Evolutionary conservation across 2,797 vertebrate genomes (phyloP).

Genomic region (Chelmon rostratus): DNA sequence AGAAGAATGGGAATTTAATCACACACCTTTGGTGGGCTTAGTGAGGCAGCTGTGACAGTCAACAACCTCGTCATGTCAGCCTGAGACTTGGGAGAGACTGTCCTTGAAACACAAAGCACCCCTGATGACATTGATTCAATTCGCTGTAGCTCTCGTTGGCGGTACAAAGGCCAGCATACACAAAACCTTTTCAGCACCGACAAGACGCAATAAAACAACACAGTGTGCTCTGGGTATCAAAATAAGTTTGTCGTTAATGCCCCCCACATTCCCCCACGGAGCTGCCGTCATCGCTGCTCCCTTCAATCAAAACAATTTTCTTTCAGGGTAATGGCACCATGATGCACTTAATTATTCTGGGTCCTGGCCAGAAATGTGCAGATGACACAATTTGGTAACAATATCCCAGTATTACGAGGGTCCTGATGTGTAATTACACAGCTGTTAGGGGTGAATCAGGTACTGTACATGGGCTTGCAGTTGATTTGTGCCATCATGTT

Average conservation of each 20-base stretch:
- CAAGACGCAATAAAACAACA: constrained; percentile 50
- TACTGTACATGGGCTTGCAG: constrained; percentile 65
- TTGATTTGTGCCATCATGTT: constrained; percentile 79
- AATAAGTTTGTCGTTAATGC: constrained; percentile 53
- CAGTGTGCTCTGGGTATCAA: constrained; percentile 36
- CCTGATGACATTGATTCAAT: constrained; percentile 75
- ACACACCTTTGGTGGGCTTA: constrained; percentile 69
- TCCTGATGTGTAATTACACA: constrained; percentile 77
- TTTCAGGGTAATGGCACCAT: constrained; percentile 64
- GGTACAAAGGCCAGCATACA: constrained; percentile 46
- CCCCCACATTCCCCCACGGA: constrained; percentile 32
- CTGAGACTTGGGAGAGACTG: constrained; percentile 69
- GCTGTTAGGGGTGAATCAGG: constrained; percentile 75
- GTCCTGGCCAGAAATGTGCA: constrained; percentile 42
- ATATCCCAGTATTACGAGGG: constrained; percentile 58
- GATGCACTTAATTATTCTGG: constrained; percentile 61
- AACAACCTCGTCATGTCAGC: constrained; percentile 76
- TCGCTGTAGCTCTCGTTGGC: constrained; percentile 50
- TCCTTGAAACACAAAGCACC: constrained; percentile 82
- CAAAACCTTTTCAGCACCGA: constrained; percentile 43
- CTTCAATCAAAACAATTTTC: constrained; percentile 31
- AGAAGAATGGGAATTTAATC: constrained; percentile 80
- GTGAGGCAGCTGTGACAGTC: constrained; percentile 76
- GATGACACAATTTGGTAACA: constrained; percentile 61
- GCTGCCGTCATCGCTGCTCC: constrained; percentile 7